Evolutionary conservation across 1,140 invertebrate species (phyloP).

Genomic region (Teleogryllus occipitalis): DNA sequence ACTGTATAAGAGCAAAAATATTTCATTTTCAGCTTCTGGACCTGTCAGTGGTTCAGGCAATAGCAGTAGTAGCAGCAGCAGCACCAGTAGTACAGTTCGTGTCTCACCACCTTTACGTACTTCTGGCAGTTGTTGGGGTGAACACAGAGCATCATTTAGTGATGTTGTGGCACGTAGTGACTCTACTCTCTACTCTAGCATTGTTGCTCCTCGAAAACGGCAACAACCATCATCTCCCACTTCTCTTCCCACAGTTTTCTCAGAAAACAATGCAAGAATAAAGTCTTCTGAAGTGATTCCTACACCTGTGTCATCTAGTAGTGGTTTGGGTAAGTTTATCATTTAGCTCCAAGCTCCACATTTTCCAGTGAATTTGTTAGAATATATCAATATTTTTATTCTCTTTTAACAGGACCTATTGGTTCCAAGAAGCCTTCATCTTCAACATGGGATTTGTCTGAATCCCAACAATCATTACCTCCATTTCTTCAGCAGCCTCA

Average conservation of each 20-base stretch:
- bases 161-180: constrained; percentile 42
- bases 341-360: not conserved
- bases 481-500: not conserved
- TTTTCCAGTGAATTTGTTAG: too few species aligned
- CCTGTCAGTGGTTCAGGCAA: not conserved
- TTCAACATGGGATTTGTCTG: constrained; percentile 2
- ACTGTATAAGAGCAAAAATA: not conserved
- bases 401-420: constrained; percentile 20
- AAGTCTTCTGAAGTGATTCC: constrained; percentile 29
- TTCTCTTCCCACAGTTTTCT: constrained; percentile 29
- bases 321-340: constrained; percentile 11
- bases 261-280: constrained; percentile 24
- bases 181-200: constrained; percentile 20
- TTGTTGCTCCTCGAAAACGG: constrained; percentile 16
- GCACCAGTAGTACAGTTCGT: constrained; percentile 24
- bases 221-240: constrained; percentile 22
- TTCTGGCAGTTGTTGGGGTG: constrained; percentile 36
- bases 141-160: constrained; percentile 47
- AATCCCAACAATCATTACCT: not conserved
- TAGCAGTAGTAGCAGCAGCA: constrained; percentile 17
- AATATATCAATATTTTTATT: too few species aligned
- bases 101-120: constrained; percentile 30
- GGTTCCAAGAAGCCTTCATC: constrained; percentile 19
- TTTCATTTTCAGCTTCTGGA: not conserved
- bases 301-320: constrained; percentile 27